A percentile compares a stretch with the other conserved stretches of the same genome.
Conservation (phyloP, 1,140 invertebrate genomes). For the Drosophila arawakana region DNA sequence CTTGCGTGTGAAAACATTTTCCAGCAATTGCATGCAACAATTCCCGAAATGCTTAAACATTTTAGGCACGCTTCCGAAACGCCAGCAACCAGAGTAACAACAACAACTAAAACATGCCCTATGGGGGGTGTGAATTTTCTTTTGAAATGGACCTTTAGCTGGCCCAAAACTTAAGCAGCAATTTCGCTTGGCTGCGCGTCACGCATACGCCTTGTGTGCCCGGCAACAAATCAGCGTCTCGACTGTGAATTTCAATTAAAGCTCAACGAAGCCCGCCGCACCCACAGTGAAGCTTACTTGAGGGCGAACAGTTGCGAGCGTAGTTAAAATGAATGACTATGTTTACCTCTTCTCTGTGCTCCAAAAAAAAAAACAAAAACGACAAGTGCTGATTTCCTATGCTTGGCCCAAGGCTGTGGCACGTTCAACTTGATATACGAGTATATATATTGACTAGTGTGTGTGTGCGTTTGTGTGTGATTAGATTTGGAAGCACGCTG, state of each 20-base stretch:
- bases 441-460: constrained; percentile 45
- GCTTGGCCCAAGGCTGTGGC: constrained; percentile 32
- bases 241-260: constrained; percentile 79
- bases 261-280: constrained; percentile 15
- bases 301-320: not conserved
- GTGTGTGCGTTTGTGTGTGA: constrained; percentile 6
- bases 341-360: constrained; percentile 39
- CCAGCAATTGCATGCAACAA: constrained; percentile 81
- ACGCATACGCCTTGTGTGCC: constrained; percentile 73
- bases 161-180: constrained; percentile 50
- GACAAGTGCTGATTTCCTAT: constrained; percentile 23
- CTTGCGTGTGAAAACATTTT: constrained; percentile 77
- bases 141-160: constrained; percentile 10
- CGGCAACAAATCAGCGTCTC: constrained; percentile 61
- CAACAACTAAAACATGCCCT: constrained; percentile 2
- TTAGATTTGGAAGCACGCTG: constrained; percentile 10
- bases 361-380: not conserved
- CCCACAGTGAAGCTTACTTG: not conserved
- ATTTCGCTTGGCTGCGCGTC: constrained; percentile 58
- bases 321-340: constrained; percentile 74
- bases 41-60: constrained; percentile 75
- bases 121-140: constrained; percentile 30
- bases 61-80: constrained; percentile 77
- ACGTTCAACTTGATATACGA: constrained; percentile 27
- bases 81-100: not conserved